Evolutionary conservation across 2,797 vertebrate species (phyloP), one percentile per base, ranked within the genome.

Genomic region (Macroramphosus scolopax): DNA sequence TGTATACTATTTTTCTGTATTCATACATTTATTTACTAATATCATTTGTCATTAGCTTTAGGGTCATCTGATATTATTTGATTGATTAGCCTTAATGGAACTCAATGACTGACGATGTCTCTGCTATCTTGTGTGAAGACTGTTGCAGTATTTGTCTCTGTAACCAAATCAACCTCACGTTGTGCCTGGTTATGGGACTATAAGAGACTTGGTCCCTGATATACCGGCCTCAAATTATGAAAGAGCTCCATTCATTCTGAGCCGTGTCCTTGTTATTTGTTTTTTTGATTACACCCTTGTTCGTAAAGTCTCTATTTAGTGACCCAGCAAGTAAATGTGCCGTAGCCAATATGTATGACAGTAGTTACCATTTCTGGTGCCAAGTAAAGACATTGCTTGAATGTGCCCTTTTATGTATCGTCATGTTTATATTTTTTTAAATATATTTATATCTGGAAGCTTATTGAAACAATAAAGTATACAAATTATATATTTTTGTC

Each of bases 361-460:
- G 49, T 55, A 32, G 45, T 54, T 59, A 61, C 38, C 25, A 55
- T 75, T 59, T 68, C 41, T 53, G 53, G 68, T 81, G 62, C 26
- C 55, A 68, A 51, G 54, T 61, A 32, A 69, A 68, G 43, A 68
- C 65, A 59, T 69, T 64, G 75, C 63, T 82, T 72, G 40, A 83
- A 80, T 77, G 73, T 85, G 48, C 54, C 70, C 76, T 83, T 78
- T 66, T 68, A 62, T 75, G 65, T 78, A 53, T 63, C 67, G 57
- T 72, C 69, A 65, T 77, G 80, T 84, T 84, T 79, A 68, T 83
- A 77, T 82, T 77, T 82, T 42, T 80, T 75, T 17, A 54, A 75
- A 77, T 75, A 63, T 80, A 78, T 85, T 82, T 83, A 65, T 83
- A 83, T 78, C 68, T 75, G 52, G 63, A 82, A 57, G 74, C 77